These are phyloP conservation scores for Mixornis gularis DNA, from an alignment of 2,113 vertebrate species.

Conservation along the genomic window DNA sequence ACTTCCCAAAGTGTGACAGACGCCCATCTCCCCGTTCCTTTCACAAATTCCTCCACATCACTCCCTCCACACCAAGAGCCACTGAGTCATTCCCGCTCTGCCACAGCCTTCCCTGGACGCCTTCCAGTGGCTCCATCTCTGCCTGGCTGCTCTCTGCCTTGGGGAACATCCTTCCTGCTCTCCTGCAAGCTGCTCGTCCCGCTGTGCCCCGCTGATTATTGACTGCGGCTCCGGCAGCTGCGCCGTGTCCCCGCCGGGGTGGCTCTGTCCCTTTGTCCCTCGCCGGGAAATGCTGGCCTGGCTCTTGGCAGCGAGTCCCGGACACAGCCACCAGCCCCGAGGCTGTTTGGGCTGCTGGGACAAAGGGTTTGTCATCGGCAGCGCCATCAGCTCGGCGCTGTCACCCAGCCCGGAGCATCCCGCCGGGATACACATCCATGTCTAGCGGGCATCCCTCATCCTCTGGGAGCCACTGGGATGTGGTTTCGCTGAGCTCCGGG, in stretches of 20 bases:
- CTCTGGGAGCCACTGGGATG: neutral
- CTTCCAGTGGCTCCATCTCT: neutral
- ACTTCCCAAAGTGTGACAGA: neutral
- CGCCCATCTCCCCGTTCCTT: neutral
- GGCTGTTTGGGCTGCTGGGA: neutral
- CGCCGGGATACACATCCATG: fast-evolving
- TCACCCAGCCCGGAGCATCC: neutral
- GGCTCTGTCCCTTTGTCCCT: neutral
- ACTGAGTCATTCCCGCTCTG: neutral
- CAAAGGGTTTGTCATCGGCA: neutral
- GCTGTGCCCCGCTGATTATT: neutral
- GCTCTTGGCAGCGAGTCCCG: neutral
- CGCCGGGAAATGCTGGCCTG: neutral
- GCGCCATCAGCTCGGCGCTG: neutral
- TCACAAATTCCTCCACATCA: neutral
- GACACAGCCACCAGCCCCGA: neutral
- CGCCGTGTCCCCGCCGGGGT: neutral
- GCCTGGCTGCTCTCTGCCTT: neutral
- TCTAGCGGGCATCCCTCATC: neutral
- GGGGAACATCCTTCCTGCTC: neutral
- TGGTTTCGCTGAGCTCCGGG: neutral
- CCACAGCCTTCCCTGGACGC: neutral
- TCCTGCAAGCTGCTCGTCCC: neutral
- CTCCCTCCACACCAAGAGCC: neutral
- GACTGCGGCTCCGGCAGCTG: neutral